Base-by-base conservation (phyloP, 2,113 vertebrate genomes). In the Arizona elegans region DNA sequence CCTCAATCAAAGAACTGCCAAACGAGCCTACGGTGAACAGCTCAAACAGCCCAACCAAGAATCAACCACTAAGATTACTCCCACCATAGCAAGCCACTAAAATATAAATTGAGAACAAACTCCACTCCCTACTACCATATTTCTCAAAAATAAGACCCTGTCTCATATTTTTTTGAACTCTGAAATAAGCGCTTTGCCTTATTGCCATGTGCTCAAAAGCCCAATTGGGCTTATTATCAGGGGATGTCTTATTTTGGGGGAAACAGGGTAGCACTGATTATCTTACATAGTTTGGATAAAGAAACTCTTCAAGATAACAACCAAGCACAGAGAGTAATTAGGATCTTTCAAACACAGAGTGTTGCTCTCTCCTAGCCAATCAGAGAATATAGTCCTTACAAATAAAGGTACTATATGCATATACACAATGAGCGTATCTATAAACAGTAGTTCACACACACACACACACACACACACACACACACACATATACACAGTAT, bases 341-440 rank as follows among this genome's bases (percentile, higher is more conserved):
- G 24, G 24, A 29, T 11, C 24, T 11, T 62, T 62, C 24, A 26
- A 62, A 97, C 95, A 94, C 3, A 47, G 47, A 47, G 93, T 92
- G 53, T 97, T 96, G 94, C 91, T 96, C 95, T 93, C 87, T 95
- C 96, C 3, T 1, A 70, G 65, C 5, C 29, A 70, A 70, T 33
- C 65, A 96, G 11, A 87, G 11, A 53, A 53, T 87, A 87, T 52
- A 53, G 11, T 13, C 50, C 23, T 13, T 26, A 43, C 24, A 87
- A 5, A 29, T 87, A 52, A 29, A 87, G 19, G 0, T 87, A 15
- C 5, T 26, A 24, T 10, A 50, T 7, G 2, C 2, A 50, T 26
- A 26, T 17, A 5, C 29, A 70, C 29, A 70, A 33, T 70, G 65
- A 70, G 38, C 1, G 38, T 38, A 38, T 38, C 38, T 38, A 38